These are phyloP conservation scores for Diarsia mendica DNA, from an alignment of 2,888 invertebrate genomes.

Conservation along the genomic window DNA sequence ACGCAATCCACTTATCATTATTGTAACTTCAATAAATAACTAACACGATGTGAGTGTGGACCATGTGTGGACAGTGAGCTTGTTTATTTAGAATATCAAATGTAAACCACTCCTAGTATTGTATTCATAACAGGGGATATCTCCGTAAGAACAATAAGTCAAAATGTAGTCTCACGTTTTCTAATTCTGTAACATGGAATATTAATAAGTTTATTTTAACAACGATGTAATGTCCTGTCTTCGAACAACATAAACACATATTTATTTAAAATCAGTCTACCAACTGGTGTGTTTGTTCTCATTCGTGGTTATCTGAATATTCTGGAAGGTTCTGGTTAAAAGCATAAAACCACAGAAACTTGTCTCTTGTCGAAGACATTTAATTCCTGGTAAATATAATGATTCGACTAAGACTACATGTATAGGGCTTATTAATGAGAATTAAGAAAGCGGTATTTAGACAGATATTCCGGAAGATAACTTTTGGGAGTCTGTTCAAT, in stretches of 20 bases:
- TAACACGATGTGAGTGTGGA: constrained; percentile 32
- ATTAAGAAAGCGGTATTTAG: background rate
- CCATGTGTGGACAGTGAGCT: constrained; percentile 29
- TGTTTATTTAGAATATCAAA: constrained; percentile 66
- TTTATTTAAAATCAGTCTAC: background rate
- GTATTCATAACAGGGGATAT: constrained; percentile 64
- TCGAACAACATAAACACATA: background rate
- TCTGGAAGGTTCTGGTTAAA: background rate
- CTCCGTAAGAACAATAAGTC: constrained; percentile 46
- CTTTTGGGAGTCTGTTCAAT: background rate
- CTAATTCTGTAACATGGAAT: constrained; percentile 21
- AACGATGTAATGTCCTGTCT: background rate
- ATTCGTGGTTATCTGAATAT: background rate
- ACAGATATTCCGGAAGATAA: background rate
- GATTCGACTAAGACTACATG: background rate
- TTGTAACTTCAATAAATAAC: constrained; percentile 7
- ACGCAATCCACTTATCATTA: constrained; percentile 18
- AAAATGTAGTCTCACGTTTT: constrained; percentile 30
- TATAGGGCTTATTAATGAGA: background rate
- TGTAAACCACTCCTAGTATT: constrained; percentile 62
- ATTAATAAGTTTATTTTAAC: constrained; percentile 28
- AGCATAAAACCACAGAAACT: background rate
- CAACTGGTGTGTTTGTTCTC: no score
- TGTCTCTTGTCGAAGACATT: no score
- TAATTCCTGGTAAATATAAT: no score